These are phyloP conservation scores for Schizopygopsis pylzovi DNA, from an alignment of 2,797 vertebrate genomes.

Conservation along the genomic window DNA sequence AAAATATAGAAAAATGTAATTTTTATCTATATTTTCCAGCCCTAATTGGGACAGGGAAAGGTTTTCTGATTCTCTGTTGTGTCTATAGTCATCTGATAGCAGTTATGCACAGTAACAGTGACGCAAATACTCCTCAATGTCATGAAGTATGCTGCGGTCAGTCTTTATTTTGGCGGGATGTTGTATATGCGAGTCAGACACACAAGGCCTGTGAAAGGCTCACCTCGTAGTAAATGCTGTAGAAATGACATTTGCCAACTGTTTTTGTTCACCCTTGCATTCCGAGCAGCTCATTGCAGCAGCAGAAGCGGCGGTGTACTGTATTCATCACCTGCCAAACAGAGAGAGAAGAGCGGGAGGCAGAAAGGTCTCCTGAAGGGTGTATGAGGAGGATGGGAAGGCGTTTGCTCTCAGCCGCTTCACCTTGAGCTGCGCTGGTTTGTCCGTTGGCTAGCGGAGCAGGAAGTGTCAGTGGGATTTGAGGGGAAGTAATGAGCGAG, in stretches of 20 bases:
- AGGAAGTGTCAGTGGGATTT: constrained; percentile 21
- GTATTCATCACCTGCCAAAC: constrained; percentile 42
- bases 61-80: constrained; percentile 22
- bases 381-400: not conserved
- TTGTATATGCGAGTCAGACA: not conserved
- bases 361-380: constrained; percentile 43
- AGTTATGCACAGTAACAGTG: constrained; percentile 7
- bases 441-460: not conserved
- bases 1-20: not conserved
- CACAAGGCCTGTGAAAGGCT: not conserved
- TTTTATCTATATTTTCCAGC: not conserved
- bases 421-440: constrained; percentile 35
- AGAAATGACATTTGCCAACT: not conserved
- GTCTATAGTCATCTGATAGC: constrained; percentile 40
- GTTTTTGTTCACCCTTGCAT: not conserved
- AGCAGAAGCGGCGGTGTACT: not conserved
- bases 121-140: not conserved
- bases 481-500: constrained; percentile 2
- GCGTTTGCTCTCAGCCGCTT: not conserved
- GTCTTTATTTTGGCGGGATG: not conserved
- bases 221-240: not conserved
- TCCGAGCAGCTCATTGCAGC: not conserved
- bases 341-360: not conserved
- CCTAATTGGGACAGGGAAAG: not conserved
- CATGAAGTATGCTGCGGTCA: not conserved